Evolutionary conservation across 1,140 invertebrate species (phyloP), one percentile per base, ranked within the genome.

Genomic region (Maniola jurtina): DNA sequence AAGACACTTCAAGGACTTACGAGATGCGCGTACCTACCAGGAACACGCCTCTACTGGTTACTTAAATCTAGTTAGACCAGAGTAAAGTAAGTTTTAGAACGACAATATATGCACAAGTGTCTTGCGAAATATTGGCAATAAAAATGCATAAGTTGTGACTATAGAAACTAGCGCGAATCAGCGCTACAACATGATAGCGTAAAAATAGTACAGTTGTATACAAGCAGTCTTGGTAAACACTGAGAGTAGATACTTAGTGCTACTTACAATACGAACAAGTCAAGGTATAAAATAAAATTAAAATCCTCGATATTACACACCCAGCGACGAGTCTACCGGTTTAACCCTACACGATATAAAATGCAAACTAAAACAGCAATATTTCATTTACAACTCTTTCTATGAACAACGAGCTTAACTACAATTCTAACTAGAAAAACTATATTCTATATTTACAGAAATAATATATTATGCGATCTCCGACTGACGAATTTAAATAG

Each of bases 181-280:
- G 77, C 83, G 74, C 70, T 67, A 76, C 59, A 70, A 66, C 76
- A 82, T 79, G 81, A 83, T 88, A 88, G 83, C 85, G 76, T 86
- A 84, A 86, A 89, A 88, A 89, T 83, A 89, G 81, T 88, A 89
- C 68, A 89, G 79, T 84, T 84, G 81, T 90, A 88, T 84, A 90
- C 81, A 90, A 90, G 88, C 88, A 90, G 88, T 90, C 86, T 90
- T 90, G 79, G 83, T 85, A 88, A 89, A 90, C 85, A 90, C 88
- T 86, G 88, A 90, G 86, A 90, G 74, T 87, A 88, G 83, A 80
- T 88, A 83, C 86, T 87, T 90, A 90, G 81, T 83, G 80, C 84
- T 90, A 90, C 70, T 84, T 88, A 89, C 56, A 80, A 76, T 82
- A 84, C 70, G 77, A 86, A 87, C 80, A 81, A 88, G 75, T 85